These are phyloP conservation scores for Lates calcarifer DNA, from an alignment of 2,113 vertebrate species.

Conservation along the genomic window DNA sequence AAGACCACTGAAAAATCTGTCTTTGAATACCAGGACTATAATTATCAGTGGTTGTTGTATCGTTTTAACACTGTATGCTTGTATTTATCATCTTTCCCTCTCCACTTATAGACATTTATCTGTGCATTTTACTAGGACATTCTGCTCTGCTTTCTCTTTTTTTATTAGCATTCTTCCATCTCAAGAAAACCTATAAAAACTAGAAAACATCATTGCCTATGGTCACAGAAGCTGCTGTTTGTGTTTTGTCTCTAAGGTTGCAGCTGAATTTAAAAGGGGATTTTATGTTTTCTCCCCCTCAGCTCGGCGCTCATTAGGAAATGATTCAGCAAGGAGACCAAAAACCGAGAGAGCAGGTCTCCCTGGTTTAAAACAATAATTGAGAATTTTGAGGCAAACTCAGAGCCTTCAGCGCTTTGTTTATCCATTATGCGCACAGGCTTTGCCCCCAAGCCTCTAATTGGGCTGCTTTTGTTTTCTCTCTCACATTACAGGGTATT, in stretches of 20 bases:
- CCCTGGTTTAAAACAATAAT: conserved; percentile 59
- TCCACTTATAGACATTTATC: conserved; percentile 9
- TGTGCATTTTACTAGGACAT: background rate
- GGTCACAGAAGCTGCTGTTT: conserved; percentile 45
- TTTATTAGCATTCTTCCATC: conserved; percentile 15
- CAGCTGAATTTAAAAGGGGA: conserved; percentile 45
- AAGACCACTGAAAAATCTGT: conserved; percentile 39
- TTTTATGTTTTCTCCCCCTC: conserved; percentile 54
- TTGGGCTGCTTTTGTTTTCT: conserved; percentile 35
- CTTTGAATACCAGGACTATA: conserved; percentile 33
- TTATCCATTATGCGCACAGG: conserved; percentile 50
- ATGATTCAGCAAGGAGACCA: conserved; percentile 47
- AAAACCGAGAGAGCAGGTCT: conserved; percentile 50
- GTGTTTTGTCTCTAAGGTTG: conserved; percentile 58
- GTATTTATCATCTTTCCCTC: conserved; percentile 13
- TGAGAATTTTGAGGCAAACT: conserved; percentile 43
- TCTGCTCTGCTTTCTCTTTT: background rate
- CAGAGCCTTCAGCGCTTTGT: conserved; percentile 32
- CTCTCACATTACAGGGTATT: background rate
- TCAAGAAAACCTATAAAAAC: conserved; percentile 25
- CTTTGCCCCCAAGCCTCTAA: conserved; percentile 49
- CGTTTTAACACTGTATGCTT: background rate
- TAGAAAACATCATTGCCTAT: conserved; percentile 13
- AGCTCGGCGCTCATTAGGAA: conserved; percentile 70
- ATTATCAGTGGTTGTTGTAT: conserved; percentile 14